These are phyloP conservation scores for Cryptophagus acutangulus DNA, from an alignment of 2,888 invertebrate genomes.

Conservation along the genomic window DNA sequence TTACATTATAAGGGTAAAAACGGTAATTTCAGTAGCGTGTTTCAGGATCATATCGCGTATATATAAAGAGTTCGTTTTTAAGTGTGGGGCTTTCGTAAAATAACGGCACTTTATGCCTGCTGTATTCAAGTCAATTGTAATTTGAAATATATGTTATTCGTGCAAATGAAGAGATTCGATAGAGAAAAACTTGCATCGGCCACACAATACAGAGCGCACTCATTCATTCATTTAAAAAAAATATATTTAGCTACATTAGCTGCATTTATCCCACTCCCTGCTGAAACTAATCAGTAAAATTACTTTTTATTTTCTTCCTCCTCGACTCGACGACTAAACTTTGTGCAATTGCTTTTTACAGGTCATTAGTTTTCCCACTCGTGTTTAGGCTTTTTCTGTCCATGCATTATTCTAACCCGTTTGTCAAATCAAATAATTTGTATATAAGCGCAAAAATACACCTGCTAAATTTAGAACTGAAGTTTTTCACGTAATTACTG, in stretches of 20 bases:
- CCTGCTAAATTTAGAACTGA: too few relatives aligned
- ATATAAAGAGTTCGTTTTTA: conserved; percentile 1
- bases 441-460: too few relatives aligned
- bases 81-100: not conserved
- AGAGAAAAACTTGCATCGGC: too few relatives aligned
- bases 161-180: too few relatives aligned
- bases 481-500: conserved; percentile 34
- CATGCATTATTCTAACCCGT: conserved; percentile 3
- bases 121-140: not conserved
- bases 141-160: too few relatives aligned
- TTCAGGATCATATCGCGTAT: conserved; percentile 1
- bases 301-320: too few relatives aligned
- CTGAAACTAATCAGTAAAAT: not conserved
- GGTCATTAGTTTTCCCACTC: conserved; percentile 5
- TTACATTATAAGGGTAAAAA: conserved; percentile 1
- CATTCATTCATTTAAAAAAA: too few relatives aligned
- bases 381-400: not conserved
- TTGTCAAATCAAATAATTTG: too few relatives aligned
- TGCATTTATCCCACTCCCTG: too few relatives aligned
- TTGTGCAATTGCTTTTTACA: conserved; percentile 4
- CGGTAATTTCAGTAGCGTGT: conserved; percentile 2
- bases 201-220: too few relatives aligned
- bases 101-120: not conserved
- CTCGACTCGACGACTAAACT: not conserved
- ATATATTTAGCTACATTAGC: too few relatives aligned